Base-by-base conservation (phyloP, 2,888 invertebrate genomes). In the Lasioglossum calceatum region DNA sequence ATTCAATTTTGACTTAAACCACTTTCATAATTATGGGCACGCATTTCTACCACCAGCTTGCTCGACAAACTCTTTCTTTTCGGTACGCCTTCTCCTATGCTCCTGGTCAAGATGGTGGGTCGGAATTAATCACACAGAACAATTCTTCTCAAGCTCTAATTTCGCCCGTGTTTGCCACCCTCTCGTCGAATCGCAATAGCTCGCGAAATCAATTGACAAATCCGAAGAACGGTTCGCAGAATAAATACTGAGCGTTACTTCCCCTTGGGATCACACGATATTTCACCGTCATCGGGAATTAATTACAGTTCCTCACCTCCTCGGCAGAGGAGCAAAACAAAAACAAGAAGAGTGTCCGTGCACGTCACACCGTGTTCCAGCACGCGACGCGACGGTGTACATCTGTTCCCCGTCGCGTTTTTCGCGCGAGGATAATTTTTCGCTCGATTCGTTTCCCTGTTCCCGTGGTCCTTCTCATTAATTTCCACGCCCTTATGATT, bases 401-500 rank as follows among this genome's bases (percentile, higher is more conserved):
- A 16, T 14, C 54, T 23, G 19, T 50, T 36, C 16, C n/a, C 12
- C 64, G 44, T 64, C n/a, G 50, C 82, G 54, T 58, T 67, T 77
- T 67, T 47, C 58, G n/a, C 36, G 44, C 54, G 54, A 77, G 75
- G 77, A 79, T 84, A 78, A 82, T 88, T 87, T 87, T 77, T 85
- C 84, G 82, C 79, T 70, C 82, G 80, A 85, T 82, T 81, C 84
- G 77, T 27, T 81, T 32, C 64, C 58, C 67, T 61, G 70, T 71
- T 76, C 50, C 27, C 74, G 44, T 50, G 72, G 42, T 27, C 27
- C 39, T 50, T 81, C 83, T 87, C 82, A 79, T 82, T 85, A 85
- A 78, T 82, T 82, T 85, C 47, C 85, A 85, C 80, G 82, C 78
- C 79, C 84, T 86, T 82, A 83, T 78, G 87, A 90, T 90, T 84